Evolutionary conservation across 2,113 vertebrate species (phyloP).

Genomic region (Lasiurus cinereus): DNA sequence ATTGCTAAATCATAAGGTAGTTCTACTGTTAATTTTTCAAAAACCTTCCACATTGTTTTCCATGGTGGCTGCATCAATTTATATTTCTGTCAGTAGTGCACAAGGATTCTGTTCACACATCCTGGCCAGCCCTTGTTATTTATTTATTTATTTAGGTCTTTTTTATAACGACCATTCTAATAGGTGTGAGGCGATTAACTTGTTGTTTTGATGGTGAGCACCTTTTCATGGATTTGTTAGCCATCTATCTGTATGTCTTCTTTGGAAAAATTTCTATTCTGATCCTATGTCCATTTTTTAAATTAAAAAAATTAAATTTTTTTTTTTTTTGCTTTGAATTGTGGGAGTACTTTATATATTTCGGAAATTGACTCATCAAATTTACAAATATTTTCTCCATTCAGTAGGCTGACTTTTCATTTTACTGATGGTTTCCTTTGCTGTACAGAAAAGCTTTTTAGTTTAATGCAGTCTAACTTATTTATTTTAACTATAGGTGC

Average conservation of each 20-base stretch:
- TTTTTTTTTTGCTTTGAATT: background rate
- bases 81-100: no score
- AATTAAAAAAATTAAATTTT: background rate
- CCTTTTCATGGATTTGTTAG: background rate
- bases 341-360: background rate
- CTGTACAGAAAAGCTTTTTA: background rate
- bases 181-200: no score
- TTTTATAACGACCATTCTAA: no score
- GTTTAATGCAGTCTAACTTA: background rate
- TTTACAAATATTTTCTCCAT: background rate
- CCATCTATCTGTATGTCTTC: background rate
- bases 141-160: no score
- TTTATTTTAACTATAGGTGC: background rate
- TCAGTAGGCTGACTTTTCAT: background rate
- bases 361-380: background rate
- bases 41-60: no score
- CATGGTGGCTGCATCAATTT: no score
- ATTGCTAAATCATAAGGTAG: no score
- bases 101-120: no score
- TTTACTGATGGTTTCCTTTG: background rate
- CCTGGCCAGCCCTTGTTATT: no score
- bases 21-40: no score
- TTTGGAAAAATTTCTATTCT: background rate
- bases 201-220: background rate
- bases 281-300: background rate